Evolutionary conservation across 2,888 invertebrate genomes (phyloP), one percentile per base, ranked within the genome.

Genomic region (Caenorhabditis afra): DNA sequence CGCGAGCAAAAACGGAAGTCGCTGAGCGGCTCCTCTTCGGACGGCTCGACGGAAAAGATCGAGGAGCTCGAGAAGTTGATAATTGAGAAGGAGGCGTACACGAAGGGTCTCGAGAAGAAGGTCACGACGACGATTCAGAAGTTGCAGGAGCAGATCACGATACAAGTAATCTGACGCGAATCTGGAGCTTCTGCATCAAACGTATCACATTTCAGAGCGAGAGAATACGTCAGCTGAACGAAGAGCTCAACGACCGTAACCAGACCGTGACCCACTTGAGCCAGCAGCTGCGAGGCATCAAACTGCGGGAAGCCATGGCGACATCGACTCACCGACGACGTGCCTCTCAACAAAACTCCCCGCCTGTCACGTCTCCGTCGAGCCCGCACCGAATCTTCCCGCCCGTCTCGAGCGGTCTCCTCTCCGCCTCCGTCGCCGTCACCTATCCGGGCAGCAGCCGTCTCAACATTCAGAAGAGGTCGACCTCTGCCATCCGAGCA

Each of bases 271-370:
- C 87, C 1, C 87, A 87, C 66, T 75, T 87, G 37, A 85, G 84
- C 16, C 80, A 82, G 47, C 87, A 87, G 67, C 77, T 87, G 4
- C 81, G 87, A n/a, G 71, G 77, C 52, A 82, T 83, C 45, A 82
- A 81, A 23, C 85, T 87, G 10, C 80, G 86, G 3, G 87, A 87
- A 80, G 87, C 87, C 8, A 87, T 87, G 86, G 87, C 87, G 1
- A 82, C 84, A 10, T 86, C 87, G 0, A 83, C 84, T 52, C 86
- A 87, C 52, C 67, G 87, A 1, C 83, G 86, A 23, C 70, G 84
- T n/a, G 85, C 81, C 3, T 83, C 85, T 29, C 81, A 81, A 44
- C 57, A 61, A 20, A 66, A 61, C 11, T 59, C 79, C 3, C 80
- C 83, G 5, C 75, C 79, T 0, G 49, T 83, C 20, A 77, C 81